phyloP scores from a whole-genome alignment of 1,140 invertebrate genomes.

The Medauroidea extradentata region DNA sequence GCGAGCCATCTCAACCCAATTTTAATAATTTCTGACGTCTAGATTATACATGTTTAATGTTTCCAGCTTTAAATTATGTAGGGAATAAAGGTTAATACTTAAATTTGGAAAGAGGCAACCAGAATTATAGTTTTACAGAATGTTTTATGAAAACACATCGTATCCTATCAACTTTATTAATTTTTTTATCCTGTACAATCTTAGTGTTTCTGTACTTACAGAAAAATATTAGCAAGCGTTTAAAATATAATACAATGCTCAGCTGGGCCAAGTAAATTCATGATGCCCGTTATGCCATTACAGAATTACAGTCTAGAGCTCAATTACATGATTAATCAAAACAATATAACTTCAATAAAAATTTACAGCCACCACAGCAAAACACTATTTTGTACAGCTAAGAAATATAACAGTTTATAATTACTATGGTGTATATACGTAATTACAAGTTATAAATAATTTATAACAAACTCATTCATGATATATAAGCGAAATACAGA shows the following conservation, averaged over 20 bases:
- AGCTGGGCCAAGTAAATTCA: conserved; percentile 4
- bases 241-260: conserved; percentile 15
- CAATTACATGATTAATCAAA: conserved; percentile 9
- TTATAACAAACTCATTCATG: conserved; percentile 5
- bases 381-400: conserved; percentile 14
- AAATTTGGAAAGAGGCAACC: no score
- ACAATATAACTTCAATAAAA: conserved; percentile 8
- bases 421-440: background rate
- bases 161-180: no score
- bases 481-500: conserved; percentile 1
- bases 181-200: conserved; percentile 14
- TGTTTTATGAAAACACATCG: no score
- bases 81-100: no score
- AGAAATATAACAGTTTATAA: conserved; percentile 8
- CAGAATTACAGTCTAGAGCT: background rate
- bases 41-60: no score
- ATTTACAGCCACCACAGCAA: conserved; percentile 14
- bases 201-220: conserved; percentile 14
- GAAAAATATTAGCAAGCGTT: conserved; percentile 15
- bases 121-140: no score
- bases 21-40: no score
- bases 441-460: conserved; percentile 3
- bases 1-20: no score
- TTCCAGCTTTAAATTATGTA: no score
- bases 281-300: background rate